These are phyloP conservation scores for Leptinotarsa lineolata DNA, from an alignment of 1,140 invertebrate genomes.

Conservation along the genomic window DNA sequence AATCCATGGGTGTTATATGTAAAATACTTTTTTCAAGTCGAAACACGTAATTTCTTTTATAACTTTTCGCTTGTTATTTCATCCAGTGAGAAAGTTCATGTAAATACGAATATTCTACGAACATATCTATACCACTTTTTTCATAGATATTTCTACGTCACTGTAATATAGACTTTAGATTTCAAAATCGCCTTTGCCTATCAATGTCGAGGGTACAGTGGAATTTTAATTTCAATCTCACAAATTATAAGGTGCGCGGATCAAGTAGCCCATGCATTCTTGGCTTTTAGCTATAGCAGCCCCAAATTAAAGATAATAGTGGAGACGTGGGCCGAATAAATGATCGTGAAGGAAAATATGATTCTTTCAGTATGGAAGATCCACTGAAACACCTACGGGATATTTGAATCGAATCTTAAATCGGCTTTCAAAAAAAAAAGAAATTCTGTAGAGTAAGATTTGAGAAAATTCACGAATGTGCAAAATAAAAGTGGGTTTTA, in stretches of 20 bases:
- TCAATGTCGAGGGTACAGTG: background rate
- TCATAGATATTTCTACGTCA: background rate
- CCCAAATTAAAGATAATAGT: constrained; percentile 3
- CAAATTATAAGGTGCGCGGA: constrained; percentile 5
- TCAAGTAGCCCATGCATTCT: constrained; percentile 8
- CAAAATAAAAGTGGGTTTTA: too few species aligned
- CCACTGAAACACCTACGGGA: background rate
- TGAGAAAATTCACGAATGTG: too few species aligned
- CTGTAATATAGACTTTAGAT: background rate
- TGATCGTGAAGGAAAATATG: background rate
- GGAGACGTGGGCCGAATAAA: background rate
- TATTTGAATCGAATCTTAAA: background rate
- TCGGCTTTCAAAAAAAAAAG: background rate
- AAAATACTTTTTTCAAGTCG: too few species aligned
- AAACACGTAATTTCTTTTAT: too few species aligned
- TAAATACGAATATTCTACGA: too few species aligned
- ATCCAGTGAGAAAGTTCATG: too few species aligned
- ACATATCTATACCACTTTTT: too few species aligned
- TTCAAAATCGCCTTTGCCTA: background rate
- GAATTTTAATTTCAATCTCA: constrained; percentile 6
- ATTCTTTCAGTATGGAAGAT: background rate
- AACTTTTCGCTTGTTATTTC: too few species aligned
- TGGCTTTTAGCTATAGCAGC: background rate
- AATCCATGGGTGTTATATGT: too few species aligned
- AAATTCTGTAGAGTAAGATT: too few species aligned